Evolutionary conservation across 2,113 vertebrate genomes (phyloP).

Genomic region (Anser brachyrhynchus): DNA sequence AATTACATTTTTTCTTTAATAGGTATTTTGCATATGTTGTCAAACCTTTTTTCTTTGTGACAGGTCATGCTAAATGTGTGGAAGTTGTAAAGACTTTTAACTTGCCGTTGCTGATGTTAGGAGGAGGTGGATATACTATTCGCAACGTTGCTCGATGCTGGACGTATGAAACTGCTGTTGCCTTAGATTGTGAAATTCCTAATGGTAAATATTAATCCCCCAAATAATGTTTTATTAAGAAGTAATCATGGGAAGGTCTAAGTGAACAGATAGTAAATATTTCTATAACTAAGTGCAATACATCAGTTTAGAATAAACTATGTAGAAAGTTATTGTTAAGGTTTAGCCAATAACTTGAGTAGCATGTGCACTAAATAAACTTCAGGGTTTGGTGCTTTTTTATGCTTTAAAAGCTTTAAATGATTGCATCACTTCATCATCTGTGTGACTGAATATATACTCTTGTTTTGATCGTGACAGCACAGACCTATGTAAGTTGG

Average conservation of each 20-base stretch:
- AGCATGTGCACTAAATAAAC: background rate
- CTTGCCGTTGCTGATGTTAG: constrained; percentile 84
- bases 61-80: constrained; percentile 87
- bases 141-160: constrained; percentile 86
- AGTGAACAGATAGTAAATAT: background rate
- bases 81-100: constrained; percentile 88
- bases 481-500: background rate
- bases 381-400: background rate
- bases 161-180: constrained; percentile 86
- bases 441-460: background rate
- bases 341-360: background rate
- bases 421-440: background rate
- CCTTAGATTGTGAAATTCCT: constrained; percentile 85
- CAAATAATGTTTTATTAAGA: background rate
- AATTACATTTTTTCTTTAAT: background rate
- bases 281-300: background rate
- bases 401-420: background rate
- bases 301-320: background rate
- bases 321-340: background rate
- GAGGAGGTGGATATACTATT: constrained; percentile 86
- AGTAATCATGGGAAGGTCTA: background rate
- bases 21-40: background rate
- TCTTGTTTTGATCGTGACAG: background rate
- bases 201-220: constrained; percentile 75
- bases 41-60: constrained; percentile 32